Evolutionary conservation across 30 jellyfish, hydroid and myxozoan species (phyloP), one percentile per base, ranked within the genome.

Genomic region (Chrysaora quinquecirrha): DNA sequence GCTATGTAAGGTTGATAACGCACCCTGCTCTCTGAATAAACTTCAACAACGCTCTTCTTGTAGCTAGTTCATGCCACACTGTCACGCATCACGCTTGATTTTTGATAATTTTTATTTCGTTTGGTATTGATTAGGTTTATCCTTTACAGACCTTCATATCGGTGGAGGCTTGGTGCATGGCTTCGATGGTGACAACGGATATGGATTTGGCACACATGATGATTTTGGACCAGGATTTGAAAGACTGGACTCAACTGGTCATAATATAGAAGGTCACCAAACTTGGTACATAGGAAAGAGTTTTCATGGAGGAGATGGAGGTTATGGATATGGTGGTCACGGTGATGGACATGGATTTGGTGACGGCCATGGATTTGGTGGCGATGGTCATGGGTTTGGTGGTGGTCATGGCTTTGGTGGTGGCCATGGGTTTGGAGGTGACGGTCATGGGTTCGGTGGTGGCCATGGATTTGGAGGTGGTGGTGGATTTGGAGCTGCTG

Each of bases 141-240:
- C 19, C 19, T 9, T 19, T 52, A 2, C 29, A 52, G 68, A 19
- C 19, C 68, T 52, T 9, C 68, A 52, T 4, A 52, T 52, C 19
- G 25, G 25, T 10, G 68, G 25, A 20, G 68, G 68, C 19, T 10
- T 34, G 76, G 79, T 82, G 90, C 60, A 50, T 35, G 34, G 64
- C 65, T 85, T 73, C 47, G 87, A 48, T 9, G 95, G 87, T 2
- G 82, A 80, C 27, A 85, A 82, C 49, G 85, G 71, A 27, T 33
- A 30, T 52, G 85, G 92, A 14, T 70, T 75, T 78, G 87, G 78
- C n/a, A 68, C 71, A 9, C 78, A 60, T 29, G 71, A 60, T 27
- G 87, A 76, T 29, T 60, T 31, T 76, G 87, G 87, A 6, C 87
- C 87, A 3, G 87, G 87, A 9, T 76, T 76, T 61, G 79, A 76